Evolutionary conservation across 2,888 invertebrate genomes (phyloP), one percentile per base, ranked within the genome.

Genomic region (Prosapia bicincta): DNA sequence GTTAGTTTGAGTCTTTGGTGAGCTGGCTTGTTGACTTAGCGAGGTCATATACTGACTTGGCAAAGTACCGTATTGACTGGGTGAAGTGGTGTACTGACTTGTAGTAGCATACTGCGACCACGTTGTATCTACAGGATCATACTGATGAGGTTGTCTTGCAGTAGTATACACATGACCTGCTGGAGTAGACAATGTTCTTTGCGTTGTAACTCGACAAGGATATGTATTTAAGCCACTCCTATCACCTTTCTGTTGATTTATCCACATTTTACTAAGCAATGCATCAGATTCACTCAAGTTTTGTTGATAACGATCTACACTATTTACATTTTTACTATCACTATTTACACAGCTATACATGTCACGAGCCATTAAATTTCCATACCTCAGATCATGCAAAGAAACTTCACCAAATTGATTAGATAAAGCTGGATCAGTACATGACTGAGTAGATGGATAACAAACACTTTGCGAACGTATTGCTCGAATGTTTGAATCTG

Each of bases 121-220:
- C 13, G 71, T 38, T 13, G 77, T 54, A 26, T 76, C 76, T 13
- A 76, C 76, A 28, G 76, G 76, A 65, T 76, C 76, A 66, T 76
- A 76, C 26, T 72, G 75, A 69, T 72, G 75, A 15, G 70, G 26
- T 71, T 25, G 24, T 9, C 26, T 73, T 32, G 72, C 30, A 20
- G 24, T 73, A n/a, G 68, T 6, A 32, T 69, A 69, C 10, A 67
- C 28, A 15, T 67, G 67, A 3, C 54, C 54, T 3, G 54, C 0
- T 5, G 3, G 2, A 2, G 54, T 54, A 3, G 54, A 54, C 20
- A 54, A 1, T 20, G 54, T 20, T 7, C 54, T n/a, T 54, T 25
- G 54, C 20, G 20, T 54, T 20, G 54, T 20, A 1, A n/a, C 54
- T 54, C 54, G 5, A 54, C 54, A 54, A 54, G 54, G 54, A 54